Base-by-base conservation (phyloP, 1,140 invertebrate species). In the Sogatella furcifera region DNA sequence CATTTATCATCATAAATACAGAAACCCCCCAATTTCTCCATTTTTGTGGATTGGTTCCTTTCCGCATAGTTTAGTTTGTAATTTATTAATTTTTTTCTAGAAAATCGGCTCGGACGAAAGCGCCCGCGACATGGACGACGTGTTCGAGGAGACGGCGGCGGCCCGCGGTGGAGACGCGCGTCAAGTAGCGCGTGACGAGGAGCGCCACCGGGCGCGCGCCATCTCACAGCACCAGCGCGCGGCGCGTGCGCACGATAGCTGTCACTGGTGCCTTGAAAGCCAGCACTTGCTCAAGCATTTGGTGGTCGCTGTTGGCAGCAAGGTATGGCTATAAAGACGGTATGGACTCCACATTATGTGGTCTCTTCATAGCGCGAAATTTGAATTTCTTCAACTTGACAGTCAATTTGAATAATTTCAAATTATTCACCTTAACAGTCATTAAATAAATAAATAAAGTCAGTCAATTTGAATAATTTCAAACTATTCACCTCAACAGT, bases 201-300 rank as follows among this genome's bases (percentile, higher is more conserved):
- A 84, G 61, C 73, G 75, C 64, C 81, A 91, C 60, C 78, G 80
- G 64, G 72, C 78, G 31, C 77, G 77, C 67, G 89, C 92, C 5
- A 87, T 95, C 65, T 74, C 77, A 62, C 82, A 93, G 65, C 84
- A 92, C 68, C 72, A 83, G 65, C 80, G 79, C 64, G 78, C 84
- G 65, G 79, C 80, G 57, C 81, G 78, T 68, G 83, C 81, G 46
- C 70, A 96, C 61, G 88, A 92, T 55, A 84, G 83, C 62, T 98
- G 95, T 74, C 70, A 78, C 13, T 84, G 81, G 68, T 98, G 95
- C 70, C 78, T 95, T 62, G 89, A 93, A 65, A 88, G 85, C 17
- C 78, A 80, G 46, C 82, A 81, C 59, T 84, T 93, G 78, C 75
- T 86, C 22, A 95, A 95, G 71, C 88, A 96, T 74, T 77, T 95